Percentiles rank a stretch among this genome's conserved stretches.
phyloP scores from a whole-genome alignment of 2,113 vertebrate species.

The Felis chaus region DNA sequence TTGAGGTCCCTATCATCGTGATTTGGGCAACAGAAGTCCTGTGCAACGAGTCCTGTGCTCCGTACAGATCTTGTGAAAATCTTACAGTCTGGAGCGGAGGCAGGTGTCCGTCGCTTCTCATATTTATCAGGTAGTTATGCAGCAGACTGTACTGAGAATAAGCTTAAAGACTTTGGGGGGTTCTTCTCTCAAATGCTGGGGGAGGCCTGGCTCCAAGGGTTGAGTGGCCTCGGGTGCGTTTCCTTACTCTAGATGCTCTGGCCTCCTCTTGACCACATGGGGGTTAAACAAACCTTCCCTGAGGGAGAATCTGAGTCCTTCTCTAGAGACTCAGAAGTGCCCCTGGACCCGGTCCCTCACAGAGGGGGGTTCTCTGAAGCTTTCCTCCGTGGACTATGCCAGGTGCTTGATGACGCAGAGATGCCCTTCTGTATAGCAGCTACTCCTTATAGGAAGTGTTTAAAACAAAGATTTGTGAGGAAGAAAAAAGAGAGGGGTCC shows the following conservation, averaged over 20 bases:
- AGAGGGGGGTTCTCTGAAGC: background rate
- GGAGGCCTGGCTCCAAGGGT: background rate
- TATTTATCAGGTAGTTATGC: background rate
- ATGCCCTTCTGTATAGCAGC: background rate
- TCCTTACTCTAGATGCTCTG: background rate
- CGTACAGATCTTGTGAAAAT: background rate
- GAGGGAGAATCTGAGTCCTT: background rate
- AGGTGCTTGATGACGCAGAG: background rate
- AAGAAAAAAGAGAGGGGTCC: background rate
- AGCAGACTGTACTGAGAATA: background rate
- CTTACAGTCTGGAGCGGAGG: accelerated
- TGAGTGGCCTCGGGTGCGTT: background rate
- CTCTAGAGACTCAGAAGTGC: background rate
- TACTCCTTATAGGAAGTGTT: background rate
- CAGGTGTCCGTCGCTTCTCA: background rate
- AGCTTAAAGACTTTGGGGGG: background rate
- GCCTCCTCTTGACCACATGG: too few relatives aligned
- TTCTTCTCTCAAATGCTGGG: background rate
- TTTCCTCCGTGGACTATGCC: background rate
- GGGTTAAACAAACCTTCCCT: background rate
- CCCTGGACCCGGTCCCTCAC: background rate
- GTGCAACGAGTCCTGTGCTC: background rate
- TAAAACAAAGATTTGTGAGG: background rate
- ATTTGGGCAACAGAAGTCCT: background rate
- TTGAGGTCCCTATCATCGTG: background rate